Evolutionary conservation across 2,797 vertebrate genomes (phyloP), one percentile per base, ranked within the genome.

Genomic region (Pangasius sanitwongsei): DNA sequence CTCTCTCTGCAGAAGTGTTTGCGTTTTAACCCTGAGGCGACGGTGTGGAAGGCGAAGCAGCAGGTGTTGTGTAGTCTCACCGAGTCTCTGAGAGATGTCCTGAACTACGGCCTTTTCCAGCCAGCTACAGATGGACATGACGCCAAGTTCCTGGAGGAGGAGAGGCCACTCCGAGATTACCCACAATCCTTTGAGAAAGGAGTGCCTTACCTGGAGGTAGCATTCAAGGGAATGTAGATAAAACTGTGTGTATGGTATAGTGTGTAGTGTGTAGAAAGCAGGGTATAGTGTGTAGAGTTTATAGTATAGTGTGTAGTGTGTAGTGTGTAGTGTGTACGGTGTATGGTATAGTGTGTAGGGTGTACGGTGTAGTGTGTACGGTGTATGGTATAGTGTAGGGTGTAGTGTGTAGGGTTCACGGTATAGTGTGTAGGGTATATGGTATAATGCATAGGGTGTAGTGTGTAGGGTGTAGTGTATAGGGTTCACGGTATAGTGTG

Each of bases 91-190:
- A 95, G 98, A 90, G 98, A 99, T 0, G 97, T 98, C 65, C 96
- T 98, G 83, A 98, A 98, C 95, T 98, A 99, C 0, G 98, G 98
- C 37, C 96, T 99, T 44, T 99, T 99, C 95, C 98, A 98, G 92
- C 98, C 98, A 0, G 98, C 98, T 91, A 97, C 97, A 1, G 97
- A 98, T 0, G 98, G 98, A 86, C 96, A 98, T 0, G 98, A 98
- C 0, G 98, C 97, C 94, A 98, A 98, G 92, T 99, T 99, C 94
- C 94, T 99, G 94, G 97, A 99, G 92, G 98, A 99, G 92, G 98
- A 99, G 94, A 93, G 97, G 87, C 95, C 97, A n/a, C 97, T 99
- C 41, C 94, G 97, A 25, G 98, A 98, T 61, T 98, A 98, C 94
- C 98, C 98, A 90, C 98, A 98, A 87, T 98, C 97, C 93, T 98